These are phyloP conservation scores for Mythimna vitellina DNA, from an alignment of 2,888 invertebrate genomes.

Conservation along the genomic window DNA sequence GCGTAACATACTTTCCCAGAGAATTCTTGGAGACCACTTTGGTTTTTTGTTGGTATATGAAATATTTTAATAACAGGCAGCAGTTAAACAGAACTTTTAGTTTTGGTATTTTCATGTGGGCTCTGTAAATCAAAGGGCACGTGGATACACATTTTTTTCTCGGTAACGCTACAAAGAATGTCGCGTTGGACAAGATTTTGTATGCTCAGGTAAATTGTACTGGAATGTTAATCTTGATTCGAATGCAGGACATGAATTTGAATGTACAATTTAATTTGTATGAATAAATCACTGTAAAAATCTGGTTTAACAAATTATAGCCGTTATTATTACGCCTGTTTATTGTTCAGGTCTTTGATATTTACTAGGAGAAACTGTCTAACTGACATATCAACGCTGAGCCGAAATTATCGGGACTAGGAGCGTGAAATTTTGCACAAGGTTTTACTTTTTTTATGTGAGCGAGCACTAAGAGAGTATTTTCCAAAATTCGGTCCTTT, in stretches of 20 bases:
- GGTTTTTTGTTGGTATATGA: conserved; percentile 67
- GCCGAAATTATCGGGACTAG: no score
- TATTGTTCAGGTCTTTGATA: neutral
- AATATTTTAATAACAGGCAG: conserved; percentile 65
- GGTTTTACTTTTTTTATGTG: no score
- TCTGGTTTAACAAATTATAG: conserved; percentile 29
- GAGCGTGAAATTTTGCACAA: no score
- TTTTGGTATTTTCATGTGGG: conserved; percentile 52
- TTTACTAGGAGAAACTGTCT: no score
- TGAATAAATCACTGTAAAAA: conserved; percentile 11
- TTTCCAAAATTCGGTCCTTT: no score
- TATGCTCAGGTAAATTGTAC: conserved; percentile 51
- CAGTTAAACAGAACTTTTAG: conserved; percentile 53
- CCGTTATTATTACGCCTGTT: conserved; percentile 11
- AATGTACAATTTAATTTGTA: conserved; percentile 32
- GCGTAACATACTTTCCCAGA: conserved; percentile 86
- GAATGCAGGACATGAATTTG: conserved; percentile 27
- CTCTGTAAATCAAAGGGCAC: conserved; percentile 54
- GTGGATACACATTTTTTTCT: conserved; percentile 57
- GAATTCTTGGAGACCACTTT: conserved; percentile 69
- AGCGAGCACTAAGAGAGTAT: no score
- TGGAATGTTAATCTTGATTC: conserved; percentile 54
- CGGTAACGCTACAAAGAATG: conserved; percentile 45
- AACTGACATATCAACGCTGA: no score
- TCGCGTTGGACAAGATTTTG: conserved; percentile 31